A percentile compares a stretch with the other conserved stretches of the same genome.
Evolutionary conservation across 64 coral and sea anemone genomes (phyloP).

Genomic region (Actinia tenebrosa): DNA sequence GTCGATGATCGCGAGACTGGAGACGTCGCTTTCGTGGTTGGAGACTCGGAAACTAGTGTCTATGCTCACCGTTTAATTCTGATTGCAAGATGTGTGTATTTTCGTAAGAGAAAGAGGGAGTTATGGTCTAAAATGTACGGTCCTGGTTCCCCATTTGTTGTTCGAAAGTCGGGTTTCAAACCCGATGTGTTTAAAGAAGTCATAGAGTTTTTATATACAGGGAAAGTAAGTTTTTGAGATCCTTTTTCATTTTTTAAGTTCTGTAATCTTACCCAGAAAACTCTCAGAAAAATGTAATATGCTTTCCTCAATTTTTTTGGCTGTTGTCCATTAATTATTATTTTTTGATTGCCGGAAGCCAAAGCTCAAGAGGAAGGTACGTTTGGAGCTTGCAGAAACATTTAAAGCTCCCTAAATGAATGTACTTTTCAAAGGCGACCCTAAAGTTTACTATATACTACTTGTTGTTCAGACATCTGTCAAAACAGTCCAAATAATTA

Average conservation of each 20-base stretch:
- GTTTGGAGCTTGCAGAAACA: too few species aligned
- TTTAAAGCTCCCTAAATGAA: too few species aligned
- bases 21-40: slow-evolving; percentile 76
- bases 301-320: too few species aligned
- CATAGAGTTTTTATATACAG: slow-evolving; percentile 79
- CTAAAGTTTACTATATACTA: too few species aligned
- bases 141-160: slow-evolving; percentile 49
- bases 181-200: slow-evolving; percentile 80
- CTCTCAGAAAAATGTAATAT: too few species aligned
- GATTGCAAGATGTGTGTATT: slow-evolving; percentile 57
- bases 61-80: slow-evolving; percentile 76
- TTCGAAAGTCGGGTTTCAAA: slow-evolving; percentile 65
- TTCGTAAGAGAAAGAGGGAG: slow-evolving; percentile 64
- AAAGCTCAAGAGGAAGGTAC: too few species aligned
- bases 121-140: slow-evolving; percentile 40
- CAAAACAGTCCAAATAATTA: too few species aligned
- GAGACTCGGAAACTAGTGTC: slow-evolving; percentile 43
- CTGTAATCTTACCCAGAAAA: not conserved
- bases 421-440: too few species aligned
- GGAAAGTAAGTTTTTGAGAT: slow-evolving; percentile 60
- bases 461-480: too few species aligned
- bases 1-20: slow-evolving; percentile 66
- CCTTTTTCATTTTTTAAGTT: not conserved
- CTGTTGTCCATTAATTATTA: too few species aligned
- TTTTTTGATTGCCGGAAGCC: too few species aligned